Conservation (phyloP, 2,113 vertebrate genomes). For the Microcebus ravelobensis region DNA sequence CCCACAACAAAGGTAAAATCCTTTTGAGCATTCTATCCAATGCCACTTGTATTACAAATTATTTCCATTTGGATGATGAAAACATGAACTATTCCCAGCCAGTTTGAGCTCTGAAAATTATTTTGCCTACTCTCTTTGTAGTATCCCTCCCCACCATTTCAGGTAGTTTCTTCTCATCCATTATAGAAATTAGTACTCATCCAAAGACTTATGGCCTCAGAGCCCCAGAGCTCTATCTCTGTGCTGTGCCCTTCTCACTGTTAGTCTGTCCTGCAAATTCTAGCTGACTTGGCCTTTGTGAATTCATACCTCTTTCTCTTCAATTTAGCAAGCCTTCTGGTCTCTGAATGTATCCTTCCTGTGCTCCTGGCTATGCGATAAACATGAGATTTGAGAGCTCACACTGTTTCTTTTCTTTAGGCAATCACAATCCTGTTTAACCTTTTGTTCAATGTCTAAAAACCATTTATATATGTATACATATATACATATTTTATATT, state of each 20-base stretch:
- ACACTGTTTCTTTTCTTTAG: background rate
- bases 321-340: background rate
- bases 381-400: background rate
- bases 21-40: background rate
- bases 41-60: background rate
- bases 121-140: background rate
- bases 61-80: background rate
- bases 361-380: background rate
- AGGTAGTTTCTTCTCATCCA: background rate
- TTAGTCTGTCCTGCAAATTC: background rate
- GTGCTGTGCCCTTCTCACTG: background rate
- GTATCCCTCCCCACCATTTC: background rate
- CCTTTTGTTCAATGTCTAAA: background rate
- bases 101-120: background rate
- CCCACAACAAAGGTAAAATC: background rate
- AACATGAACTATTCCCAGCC: background rate
- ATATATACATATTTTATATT: background rate
- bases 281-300: background rate
- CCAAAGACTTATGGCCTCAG: background rate
- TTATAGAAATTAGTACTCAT: background rate
- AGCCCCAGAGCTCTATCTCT: background rate
- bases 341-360: background rate
- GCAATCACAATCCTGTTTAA: background rate
- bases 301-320: background rate
- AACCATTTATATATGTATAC: background rate